A percentile compares a stretch with the other conserved stretches of the same genome.
phyloP scores from a whole-genome alignment of 2,797 vertebrate genomes.

The Xerus rutilus region DNA sequence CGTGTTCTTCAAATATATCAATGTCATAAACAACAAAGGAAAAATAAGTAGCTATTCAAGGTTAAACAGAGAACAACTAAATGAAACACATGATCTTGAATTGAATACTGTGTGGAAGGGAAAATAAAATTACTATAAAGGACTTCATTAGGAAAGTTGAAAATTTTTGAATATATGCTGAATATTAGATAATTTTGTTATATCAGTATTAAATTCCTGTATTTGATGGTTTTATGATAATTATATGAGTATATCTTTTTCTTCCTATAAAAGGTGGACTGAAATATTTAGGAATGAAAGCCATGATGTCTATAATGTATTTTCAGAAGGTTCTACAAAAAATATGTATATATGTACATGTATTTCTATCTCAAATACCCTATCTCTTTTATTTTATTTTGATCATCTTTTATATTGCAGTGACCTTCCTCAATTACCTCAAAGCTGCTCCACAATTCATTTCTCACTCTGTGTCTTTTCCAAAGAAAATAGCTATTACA shows the following conservation, averaged over 20 bases:
- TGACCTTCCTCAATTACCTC: not conserved
- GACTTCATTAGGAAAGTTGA: not conserved
- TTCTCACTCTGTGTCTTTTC: not conserved
- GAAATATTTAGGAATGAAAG: slow-evolving; percentile 22
- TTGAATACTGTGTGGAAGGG: not conserved
- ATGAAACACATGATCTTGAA: not conserved
- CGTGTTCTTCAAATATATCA: not conserved
- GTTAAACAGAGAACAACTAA: not conserved
- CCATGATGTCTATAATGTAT: not conserved
- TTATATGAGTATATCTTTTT: slow-evolving; percentile 30
- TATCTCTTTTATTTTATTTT: not conserved
- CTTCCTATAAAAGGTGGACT: not conserved
- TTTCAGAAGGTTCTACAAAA: slow-evolving; percentile 38
- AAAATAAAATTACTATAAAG: not conserved
- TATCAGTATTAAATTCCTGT: not conserved
- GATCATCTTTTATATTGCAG: not conserved
- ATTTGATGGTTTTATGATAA: not conserved
- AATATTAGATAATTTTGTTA: not conserved
- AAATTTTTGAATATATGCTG: not conserved
- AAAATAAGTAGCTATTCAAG: not conserved
- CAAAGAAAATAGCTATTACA: not conserved
- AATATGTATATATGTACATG: not conserved
- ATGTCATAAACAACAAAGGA: not conserved
- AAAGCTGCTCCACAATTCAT: not conserved
- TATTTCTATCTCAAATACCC: slow-evolving; percentile 1